Evolutionary conservation across 2,888 invertebrate genomes (phyloP).

Genomic region (Ennomos quercinarius): DNA sequence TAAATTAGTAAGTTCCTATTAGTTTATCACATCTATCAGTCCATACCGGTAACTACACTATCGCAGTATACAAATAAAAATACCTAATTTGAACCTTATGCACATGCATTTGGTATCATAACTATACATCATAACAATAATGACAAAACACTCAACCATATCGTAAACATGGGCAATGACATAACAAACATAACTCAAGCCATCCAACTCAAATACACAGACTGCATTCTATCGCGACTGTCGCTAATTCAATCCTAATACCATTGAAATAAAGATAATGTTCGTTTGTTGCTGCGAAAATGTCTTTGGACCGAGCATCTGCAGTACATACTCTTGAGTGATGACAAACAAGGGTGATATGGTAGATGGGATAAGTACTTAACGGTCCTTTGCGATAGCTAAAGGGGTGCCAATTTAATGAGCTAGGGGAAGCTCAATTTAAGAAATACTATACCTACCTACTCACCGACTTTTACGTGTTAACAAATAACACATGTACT

Average conservation of each 20-base stretch:
- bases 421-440: constrained; percentile 15
- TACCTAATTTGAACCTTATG: constrained; percentile 2
- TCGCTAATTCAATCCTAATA: constrained; percentile 7
- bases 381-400: constrained; percentile 7
- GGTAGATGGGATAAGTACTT: constrained; percentile 29
- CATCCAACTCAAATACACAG: constrained; percentile 39
- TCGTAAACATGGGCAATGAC: constrained; percentile 41
- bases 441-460: background rate
- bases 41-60: too few species aligned
- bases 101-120: constrained; percentile 14
- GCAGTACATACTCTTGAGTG: constrained; percentile 31
- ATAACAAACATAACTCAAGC: constrained; percentile 41
- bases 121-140: constrained; percentile 2
- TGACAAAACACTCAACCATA: constrained; percentile 32
- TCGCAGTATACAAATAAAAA: background rate
- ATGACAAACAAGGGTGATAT: constrained; percentile 32
- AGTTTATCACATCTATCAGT: too few species aligned
- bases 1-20: too few species aligned
- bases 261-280: constrained; percentile 7
- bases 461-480: background rate
- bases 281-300: constrained; percentile 6
- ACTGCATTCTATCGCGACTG: constrained; percentile 16
- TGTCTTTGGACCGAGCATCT: constrained; percentile 36
- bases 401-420: constrained; percentile 21
- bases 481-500: too few species aligned